Conservation (phyloP, 1,140 invertebrate species). For the Aphelinus atriplicis region DNA sequence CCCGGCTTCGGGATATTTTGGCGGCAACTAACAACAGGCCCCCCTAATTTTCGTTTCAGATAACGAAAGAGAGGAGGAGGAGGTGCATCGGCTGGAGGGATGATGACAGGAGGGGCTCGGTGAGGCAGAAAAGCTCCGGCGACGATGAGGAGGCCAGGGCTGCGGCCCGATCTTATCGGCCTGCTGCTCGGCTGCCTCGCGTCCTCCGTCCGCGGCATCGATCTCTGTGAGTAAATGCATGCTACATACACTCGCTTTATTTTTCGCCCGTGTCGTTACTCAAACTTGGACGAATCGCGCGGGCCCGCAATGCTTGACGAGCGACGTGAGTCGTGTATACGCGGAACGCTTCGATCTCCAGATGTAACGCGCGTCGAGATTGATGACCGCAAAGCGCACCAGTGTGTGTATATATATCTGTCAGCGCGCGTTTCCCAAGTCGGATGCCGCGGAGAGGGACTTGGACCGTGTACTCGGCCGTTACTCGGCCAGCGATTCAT, state of each 20-base stretch:
- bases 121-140: conserved; percentile 32
- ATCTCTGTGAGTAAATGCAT: conserved; percentile 58
- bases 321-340: neutral
- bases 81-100: neutral
- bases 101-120: conserved; percentile 14
- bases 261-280: conserved; percentile 6
- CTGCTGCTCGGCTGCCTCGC: conserved; percentile 39
- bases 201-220: conserved; percentile 53
- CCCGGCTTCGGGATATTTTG: no score
- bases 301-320: neutral
- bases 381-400: no score
- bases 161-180: conserved; percentile 50
- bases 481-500: no score
- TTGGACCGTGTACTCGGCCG: no score
- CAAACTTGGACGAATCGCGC: neutral
- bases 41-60: conserved; percentile 29
- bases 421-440: no score
- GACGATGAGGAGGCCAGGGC: conserved; percentile 54
- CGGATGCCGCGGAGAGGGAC: no score
- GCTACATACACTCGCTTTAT: neutral
- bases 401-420: no score
- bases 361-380: no score
- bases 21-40: neutral
- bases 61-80: neutral
- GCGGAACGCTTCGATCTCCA: no score